A percentile compares a stretch with the other conserved stretches of the same genome.
Conservation (phyloP, 2,113 vertebrate genomes). For the Hydrochoerus hydrochaeris region DNA sequence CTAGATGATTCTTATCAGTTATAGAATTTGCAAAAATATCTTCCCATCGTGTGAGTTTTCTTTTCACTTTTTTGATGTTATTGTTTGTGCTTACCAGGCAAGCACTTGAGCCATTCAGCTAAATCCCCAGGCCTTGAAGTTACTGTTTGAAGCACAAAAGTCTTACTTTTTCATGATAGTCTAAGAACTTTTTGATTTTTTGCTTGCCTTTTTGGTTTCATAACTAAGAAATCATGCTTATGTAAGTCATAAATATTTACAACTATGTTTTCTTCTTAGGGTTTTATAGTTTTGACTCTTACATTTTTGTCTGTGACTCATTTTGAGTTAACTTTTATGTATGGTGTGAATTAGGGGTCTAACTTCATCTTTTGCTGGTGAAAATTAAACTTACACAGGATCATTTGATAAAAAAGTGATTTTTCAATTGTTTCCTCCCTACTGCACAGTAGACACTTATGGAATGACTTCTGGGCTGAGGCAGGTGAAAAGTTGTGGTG, state of each 20-base stretch:
- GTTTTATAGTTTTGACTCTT: not conserved
- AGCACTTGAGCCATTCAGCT: too few species aligned
- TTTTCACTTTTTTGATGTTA: not conserved
- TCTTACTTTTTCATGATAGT: not conserved
- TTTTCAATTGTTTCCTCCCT: not conserved
- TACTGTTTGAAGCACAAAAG: constrained; percentile 14
- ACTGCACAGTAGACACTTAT: not conserved
- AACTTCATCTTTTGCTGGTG: not conserved
- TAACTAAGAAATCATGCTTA: constrained; percentile 29
- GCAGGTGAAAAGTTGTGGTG: not conserved
- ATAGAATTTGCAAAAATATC: constrained; percentile 1
- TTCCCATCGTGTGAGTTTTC: not conserved
- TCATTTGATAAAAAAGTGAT: not conserved
- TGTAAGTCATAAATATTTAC: constrained; percentile 5
- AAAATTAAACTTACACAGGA: not conserved
- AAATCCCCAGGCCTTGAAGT: not conserved
- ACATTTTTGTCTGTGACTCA: not conserved
- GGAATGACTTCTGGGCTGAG: not conserved
- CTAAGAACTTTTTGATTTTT: not conserved
- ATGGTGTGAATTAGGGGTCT: not conserved
- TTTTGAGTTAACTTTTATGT: constrained; percentile 44
- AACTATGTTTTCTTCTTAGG: constrained; percentile 21
- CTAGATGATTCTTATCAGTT: not conserved
- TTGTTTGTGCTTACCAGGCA: not conserved
- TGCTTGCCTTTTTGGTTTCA: constrained; percentile 27